Base-by-base conservation (phyloP, 2,888 invertebrate species). In the Halocaridina rubra region DNA sequence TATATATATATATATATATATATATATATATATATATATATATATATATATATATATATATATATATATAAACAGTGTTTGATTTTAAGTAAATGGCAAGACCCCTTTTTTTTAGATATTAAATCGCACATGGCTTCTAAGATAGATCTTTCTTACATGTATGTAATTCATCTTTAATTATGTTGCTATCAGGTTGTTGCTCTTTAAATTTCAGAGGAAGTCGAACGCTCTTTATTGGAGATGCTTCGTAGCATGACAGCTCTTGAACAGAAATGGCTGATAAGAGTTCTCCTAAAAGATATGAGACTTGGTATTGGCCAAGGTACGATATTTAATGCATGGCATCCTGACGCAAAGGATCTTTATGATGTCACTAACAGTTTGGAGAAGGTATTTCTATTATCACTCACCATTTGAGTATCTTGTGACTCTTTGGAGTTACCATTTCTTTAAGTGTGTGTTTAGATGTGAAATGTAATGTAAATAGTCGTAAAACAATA, bases 241-340 rank as follows among this genome's bases (percentile, higher is more conserved):
- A 92, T 97, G 71, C 91, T 96, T 33, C 93, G 93, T 87, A 93
- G 93, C 88, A 92, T 95, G 89, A 94, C 94, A 7, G 94, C 95
- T 0, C 90, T 93, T 16, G 96, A 98, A 90, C 93, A 96, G 88
- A 97, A 97, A 92, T 98, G 98, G 98, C 92, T 98, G 24, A 94
- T 97, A n/a, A n/a, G 97, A 79, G 94, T 98, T 78, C 93, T 98
- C 72, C 91, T 98, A 16, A 98, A 98, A 91, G 95, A 96, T 82
- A 92, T 98, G 90, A 94, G 94, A 90, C 91, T 98, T 2, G 94
- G 96, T 0, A 91, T 98, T 86, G 94, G 95, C 8, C 93, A 93
- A 81, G 93, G 94, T 80, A 93, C 93, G 27, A 94, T 97, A 69
- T 92, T 98, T 57, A 90, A 90, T 77, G 92, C 94, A 13, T 95